Percentiles rank a stretch among this genome's conserved stretches.
phyloP scores from a whole-genome alignment of 2,113 vertebrate species.

The Romanogobio albipinnatus region DNA sequence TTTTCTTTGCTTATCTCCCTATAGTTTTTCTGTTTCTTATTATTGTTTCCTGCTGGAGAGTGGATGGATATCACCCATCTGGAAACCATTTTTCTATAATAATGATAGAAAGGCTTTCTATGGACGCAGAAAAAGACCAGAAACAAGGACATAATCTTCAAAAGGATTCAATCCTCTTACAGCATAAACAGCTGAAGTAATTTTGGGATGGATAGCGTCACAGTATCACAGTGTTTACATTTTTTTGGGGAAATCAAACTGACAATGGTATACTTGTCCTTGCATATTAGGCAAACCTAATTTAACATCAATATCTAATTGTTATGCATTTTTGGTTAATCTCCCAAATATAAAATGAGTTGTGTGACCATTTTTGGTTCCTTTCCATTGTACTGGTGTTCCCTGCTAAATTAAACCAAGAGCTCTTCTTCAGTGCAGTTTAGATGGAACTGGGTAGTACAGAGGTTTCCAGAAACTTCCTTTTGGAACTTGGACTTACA shows the following conservation, averaged over 20 bases:
- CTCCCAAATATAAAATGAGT: not conserved
- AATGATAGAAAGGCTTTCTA: constrained; percentile 40
- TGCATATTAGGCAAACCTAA: not conserved
- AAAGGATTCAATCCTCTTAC: not conserved
- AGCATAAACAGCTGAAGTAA: not conserved
- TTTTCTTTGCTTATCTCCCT: not conserved
- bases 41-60: not conserved
- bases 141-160: not conserved
- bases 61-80: constrained; percentile 55
- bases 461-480: constrained; percentile 52
- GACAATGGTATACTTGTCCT: not conserved
- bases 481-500: constrained; percentile 43
- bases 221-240: not conserved
- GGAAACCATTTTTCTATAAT: constrained; percentile 53
- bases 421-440: constrained; percentile 24
- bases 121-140: not conserved
- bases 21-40: not conserved
- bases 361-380: not conserved
- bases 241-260: not conserved
- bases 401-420: not conserved
- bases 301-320: not conserved
- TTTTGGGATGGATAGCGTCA: not conserved
- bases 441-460: constrained; percentile 12
- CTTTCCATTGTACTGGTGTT: not conserved
- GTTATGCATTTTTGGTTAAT: not conserved